Conservation (phyloP, 2,113 vertebrate genomes). For the Aldabrachelys gigantea region DNA sequence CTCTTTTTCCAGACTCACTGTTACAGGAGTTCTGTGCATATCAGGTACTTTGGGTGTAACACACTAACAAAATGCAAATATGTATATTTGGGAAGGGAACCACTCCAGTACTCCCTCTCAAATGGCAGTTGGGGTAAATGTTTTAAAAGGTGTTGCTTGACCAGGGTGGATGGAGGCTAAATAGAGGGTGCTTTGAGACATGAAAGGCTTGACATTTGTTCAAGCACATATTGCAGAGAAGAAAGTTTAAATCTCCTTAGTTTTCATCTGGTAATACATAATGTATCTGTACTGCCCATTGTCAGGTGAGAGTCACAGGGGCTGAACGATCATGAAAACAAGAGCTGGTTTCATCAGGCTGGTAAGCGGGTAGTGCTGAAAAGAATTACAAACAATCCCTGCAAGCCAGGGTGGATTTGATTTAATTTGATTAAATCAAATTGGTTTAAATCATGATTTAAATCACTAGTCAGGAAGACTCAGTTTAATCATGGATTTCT, state of each 20-base stretch:
- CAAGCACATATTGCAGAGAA: neutral
- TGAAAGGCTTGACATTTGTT: neutral
- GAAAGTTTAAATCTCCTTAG: neutral
- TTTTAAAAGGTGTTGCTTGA: conserved; percentile 54
- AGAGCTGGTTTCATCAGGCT: neutral
- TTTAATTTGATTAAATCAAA: no score
- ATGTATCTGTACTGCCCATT: neutral
- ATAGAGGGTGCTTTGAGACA: conserved; percentile 31
- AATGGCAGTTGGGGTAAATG: neutral
- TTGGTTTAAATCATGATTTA: no score
- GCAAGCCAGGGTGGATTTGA: neutral
- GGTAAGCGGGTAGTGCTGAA: neutral
- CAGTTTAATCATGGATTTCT: no score
- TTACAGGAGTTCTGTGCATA: neutral
- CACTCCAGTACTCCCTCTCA: neutral
- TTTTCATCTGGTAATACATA: neutral
- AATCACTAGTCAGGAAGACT: no score
- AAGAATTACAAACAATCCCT: neutral
- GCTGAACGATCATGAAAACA: neutral
- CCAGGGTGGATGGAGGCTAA: conserved; percentile 24
- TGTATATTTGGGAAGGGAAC: conserved; percentile 2
- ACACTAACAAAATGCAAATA: neutral
- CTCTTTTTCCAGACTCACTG: neutral
- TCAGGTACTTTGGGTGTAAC: neutral
- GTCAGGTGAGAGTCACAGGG: neutral